A percentile compares a stretch with the other conserved stretches of the same genome.
Evolutionary conservation across 2,888 invertebrate species (phyloP).

Genomic region (Perizoma affinitatum): DNA sequence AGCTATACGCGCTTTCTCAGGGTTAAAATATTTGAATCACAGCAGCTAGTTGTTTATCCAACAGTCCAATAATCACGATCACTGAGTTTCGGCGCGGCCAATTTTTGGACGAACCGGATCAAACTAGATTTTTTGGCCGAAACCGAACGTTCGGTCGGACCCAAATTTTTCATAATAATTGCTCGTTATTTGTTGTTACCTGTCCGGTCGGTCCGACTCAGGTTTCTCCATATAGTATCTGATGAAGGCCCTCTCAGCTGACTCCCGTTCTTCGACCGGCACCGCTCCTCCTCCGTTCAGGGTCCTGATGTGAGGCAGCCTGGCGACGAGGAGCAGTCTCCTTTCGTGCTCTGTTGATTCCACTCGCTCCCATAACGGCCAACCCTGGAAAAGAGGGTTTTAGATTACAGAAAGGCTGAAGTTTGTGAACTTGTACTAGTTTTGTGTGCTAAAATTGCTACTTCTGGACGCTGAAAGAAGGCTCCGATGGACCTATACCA

Average conservation of each 20-base stretch:
- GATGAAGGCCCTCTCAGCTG: slow-evolving; percentile 96
- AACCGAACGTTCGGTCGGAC: too few species aligned
- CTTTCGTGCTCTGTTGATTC: slow-evolving; percentile 95
- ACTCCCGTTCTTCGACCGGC: slow-evolving; percentile 92
- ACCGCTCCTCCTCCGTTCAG: slow-evolving; percentile 96
- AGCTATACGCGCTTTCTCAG: too few species aligned
- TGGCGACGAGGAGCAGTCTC: slow-evolving; percentile 93
- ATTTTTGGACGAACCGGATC: too few species aligned
- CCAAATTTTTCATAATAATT: too few species aligned
- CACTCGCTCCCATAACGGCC: slow-evolving; percentile 89
- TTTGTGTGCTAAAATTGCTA: too few species aligned
- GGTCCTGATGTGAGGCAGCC: slow-evolving; percentile 92
- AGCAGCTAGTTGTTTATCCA: too few species aligned
- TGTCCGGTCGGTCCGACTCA: slow-evolving; percentile 91
- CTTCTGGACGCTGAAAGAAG: too few species aligned
- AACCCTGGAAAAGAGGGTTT: slow-evolving; percentile 77
- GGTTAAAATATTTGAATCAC: too few species aligned
- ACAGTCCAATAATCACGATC: too few species aligned
- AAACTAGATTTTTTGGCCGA: too few species aligned
- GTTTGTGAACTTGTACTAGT: background rate
- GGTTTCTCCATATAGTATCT: slow-evolving; percentile 95
- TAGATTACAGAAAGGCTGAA: background rate
- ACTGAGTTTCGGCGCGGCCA: too few species aligned
- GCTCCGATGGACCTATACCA: too few species aligned
- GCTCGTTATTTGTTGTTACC: slow-evolving; percentile 61